phyloP scores from a whole-genome alignment of 2,113 vertebrate genomes.

The Pseudorasbora parva region DNA sequence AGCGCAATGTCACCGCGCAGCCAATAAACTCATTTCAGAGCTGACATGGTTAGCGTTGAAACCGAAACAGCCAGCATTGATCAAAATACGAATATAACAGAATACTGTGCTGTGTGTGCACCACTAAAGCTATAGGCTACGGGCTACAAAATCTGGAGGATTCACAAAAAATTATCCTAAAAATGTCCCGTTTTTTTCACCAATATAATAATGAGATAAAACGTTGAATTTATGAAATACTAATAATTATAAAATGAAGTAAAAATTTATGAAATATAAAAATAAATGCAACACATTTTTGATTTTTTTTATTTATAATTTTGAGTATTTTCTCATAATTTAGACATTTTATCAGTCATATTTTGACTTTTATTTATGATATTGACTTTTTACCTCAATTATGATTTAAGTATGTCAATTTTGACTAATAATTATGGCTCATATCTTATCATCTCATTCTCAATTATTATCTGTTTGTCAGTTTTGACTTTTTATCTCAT shows the following conservation, averaged over 20 bases:
- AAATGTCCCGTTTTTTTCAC: not conserved
- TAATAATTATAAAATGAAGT: too few species aligned
- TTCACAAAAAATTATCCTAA: not conserved
- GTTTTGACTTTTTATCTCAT: not conserved
- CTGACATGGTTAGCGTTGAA: not conserved
- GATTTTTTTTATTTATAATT: too few species aligned
- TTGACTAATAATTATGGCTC: not conserved
- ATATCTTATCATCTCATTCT: not conserved
- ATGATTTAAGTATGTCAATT: not conserved
- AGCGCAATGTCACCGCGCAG: not conserved
- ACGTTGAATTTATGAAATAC: too few species aligned
- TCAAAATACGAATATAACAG: not conserved
- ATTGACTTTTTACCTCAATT: not conserved
- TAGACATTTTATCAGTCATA: not conserved
- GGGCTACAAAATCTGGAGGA: too few species aligned
- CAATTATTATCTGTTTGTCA: not conserved
- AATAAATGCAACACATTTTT: not conserved
- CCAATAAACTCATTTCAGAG: conserved; percentile 5
- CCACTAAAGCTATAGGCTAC: not conserved
- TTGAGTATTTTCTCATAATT: too few species aligned
- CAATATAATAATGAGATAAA: not conserved
- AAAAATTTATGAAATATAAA: not conserved
- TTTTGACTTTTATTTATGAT: not conserved
- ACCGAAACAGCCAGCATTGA: not conserved
- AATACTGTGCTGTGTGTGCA: not conserved